Base-by-base conservation (phyloP, 2,797 vertebrate genomes). In the Etheostoma nigrum region DNA sequence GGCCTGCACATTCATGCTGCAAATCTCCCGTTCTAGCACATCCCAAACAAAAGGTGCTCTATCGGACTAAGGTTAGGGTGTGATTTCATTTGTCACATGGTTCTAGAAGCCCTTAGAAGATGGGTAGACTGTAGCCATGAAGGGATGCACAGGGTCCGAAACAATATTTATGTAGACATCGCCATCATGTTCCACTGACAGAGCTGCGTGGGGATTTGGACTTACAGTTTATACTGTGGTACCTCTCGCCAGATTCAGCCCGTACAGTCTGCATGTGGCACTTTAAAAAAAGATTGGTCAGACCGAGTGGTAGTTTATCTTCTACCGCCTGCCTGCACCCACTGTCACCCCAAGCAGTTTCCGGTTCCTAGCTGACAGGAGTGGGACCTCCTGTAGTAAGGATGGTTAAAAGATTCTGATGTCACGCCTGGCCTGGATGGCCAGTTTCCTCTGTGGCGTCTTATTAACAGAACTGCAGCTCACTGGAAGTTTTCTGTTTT, bases 11-110 rank as follows among this genome's bases (percentile, higher is more conserved):
- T 79, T 66, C 68, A 81, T 81, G 47, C 68, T 82, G 66, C 0
- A 1, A 83, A 78, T 86, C 55, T 88, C 78, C 23, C 11, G 1
- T 86, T 92, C 45, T 79, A 85, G 25, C 66, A 69, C 55, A 62
- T 77, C 59, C 55, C 72, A 64, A 40, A 40, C 10, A 40, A 40
- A 71, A 76, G 65, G 6, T 25, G 19, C 60, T 80, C 19, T 59
- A 63, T 23, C 75, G 76, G 62, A 68, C 48, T 74, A 66, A 82
- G 63, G 65, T 74, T 61, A 74, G 53, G 60, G n/a, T 65, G 7
- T 16, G 3, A 30, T 30, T 40, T 40, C 2, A 40, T 40, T 12
- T 36, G 18, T 33, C 19, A 49, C 18, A 4, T 21, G 27, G 47
- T 51, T 7, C 3, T 44, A 14, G 42, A 19, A 55, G 27, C 7